These are phyloP conservation scores for Anguilla marmorata DNA, from an alignment of 2,797 vertebrate genomes.

Conservation along the genomic window DNA sequence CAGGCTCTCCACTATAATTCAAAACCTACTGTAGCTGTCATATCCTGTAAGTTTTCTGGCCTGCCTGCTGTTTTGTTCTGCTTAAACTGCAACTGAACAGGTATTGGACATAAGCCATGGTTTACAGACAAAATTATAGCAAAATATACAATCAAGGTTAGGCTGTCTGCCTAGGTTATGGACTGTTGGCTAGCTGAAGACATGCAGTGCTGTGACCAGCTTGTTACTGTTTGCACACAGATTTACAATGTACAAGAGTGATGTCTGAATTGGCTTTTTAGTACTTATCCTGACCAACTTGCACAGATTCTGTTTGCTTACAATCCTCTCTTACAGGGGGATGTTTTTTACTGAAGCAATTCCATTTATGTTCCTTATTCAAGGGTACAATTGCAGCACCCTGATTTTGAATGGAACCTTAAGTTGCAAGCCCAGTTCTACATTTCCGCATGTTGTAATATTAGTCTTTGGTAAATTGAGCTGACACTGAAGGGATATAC, in stretches of 20 bases:
- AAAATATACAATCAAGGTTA: not conserved
- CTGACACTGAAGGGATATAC: not conserved
- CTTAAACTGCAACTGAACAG: not conserved
- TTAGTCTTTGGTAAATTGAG: not conserved
- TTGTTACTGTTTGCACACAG: too few relatives aligned
- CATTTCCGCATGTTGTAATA: not conserved
- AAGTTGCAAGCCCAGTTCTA: not conserved
- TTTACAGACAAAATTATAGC: not conserved
- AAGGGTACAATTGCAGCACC: not conserved
- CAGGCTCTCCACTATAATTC: not conserved
- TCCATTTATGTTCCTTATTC: not conserved
- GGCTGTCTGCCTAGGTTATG: not conserved
- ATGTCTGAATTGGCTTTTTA: too few relatives aligned
- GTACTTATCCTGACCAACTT: too few relatives aligned
- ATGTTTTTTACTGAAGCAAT: too few relatives aligned
- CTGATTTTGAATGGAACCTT: not conserved
- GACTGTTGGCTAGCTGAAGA: not conserved
- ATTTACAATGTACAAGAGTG: too few relatives aligned
- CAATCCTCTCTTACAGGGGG: too few relatives aligned
- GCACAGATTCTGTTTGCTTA: too few relatives aligned
- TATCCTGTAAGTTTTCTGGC: not conserved
- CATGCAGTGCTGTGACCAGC: not conserved
- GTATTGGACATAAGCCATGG: not conserved
- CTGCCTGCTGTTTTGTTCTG: not conserved
- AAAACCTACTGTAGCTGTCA: constrained; percentile 10